Evolutionary conservation across 2,888 invertebrate genomes (phyloP), one percentile per base, ranked within the genome.

Genomic region (Drosophila setosimentum): DNA sequence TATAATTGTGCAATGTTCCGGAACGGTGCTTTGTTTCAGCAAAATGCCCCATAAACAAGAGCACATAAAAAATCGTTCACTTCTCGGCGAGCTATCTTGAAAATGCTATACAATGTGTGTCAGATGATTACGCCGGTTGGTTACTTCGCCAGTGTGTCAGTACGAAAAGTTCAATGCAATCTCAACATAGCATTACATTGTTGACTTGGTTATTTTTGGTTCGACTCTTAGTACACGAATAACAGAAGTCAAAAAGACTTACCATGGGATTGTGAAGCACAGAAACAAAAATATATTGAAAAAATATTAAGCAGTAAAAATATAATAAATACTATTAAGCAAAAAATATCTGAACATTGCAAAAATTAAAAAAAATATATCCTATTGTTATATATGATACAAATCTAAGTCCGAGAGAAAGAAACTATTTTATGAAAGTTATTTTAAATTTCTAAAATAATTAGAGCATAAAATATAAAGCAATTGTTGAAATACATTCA

Each of bases 1-100:
- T 80, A 71, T 81, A 80, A 87, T 89, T 87, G 87, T 83, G 89
- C 87, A 87, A 87, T 87, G 90, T 87, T 87, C 90, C 90, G 87
- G 87, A 87, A 86, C 68, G 81, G 71, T 88, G 87, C 81, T 77
- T 80, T 85, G 85, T 87, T 87, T 89, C 80, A 87, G 87, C 80
- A 75, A 80, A 82, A 73, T 80, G 75, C 80, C 70, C 85, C 64
- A 82, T 82, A 85, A 85, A 82, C 83, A 83, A 76, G 73, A 62
- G 71, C 58, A 65, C 82, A 78, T 76, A 80, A 83, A 88, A 82
- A 77, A 61, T 48, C 48, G 71, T 45, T 63, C 65, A 50, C 71
- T 57, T 66, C 35, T 27, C 40, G 27, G 7, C 8, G 18, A 33
- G 62, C 71, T 71, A 79, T 69, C 75, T 65, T 21, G 48, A 33